Evolutionary conservation across 1,140 invertebrate species (phyloP).

Genomic region (Rhagoletis pomonella): DNA sequence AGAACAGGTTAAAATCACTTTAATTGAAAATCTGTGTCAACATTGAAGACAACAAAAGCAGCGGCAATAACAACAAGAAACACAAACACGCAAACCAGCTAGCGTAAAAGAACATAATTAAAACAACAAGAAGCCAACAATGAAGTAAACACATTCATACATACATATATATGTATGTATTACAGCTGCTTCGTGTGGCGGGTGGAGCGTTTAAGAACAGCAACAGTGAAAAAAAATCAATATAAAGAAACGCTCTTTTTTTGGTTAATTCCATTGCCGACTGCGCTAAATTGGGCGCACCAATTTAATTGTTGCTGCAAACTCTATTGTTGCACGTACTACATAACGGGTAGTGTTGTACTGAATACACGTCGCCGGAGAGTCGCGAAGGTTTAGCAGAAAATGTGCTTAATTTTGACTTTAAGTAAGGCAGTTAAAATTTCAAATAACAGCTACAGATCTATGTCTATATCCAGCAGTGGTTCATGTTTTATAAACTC

Average conservation of each 20-base stretch:
- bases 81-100: not conserved
- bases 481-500: too few relatives aligned
- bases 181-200: not conserved
- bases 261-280: not conserved
- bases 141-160: too few relatives aligned
- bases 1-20: conserved; percentile 51
- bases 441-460: too few relatives aligned
- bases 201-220: not conserved
- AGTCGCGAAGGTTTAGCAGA: too few relatives aligned
- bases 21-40: conserved; percentile 54
- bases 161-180: not conserved
- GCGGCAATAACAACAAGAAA: not conserved
- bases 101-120: too few relatives aligned
- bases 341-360: not conserved
- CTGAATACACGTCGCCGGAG: too few relatives aligned
- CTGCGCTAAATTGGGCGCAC: not conserved
- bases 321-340: not conserved
- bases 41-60: conserved; percentile 38
- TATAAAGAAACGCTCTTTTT: too few relatives aligned
- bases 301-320: not conserved
- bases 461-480: too few relatives aligned
- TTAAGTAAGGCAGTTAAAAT: too few relatives aligned
- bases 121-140: not conserved
- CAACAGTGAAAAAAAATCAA: not conserved
- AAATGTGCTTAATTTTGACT: too few relatives aligned